Percentiles rank a stretch among this genome's conserved stretches.
These are phyloP conservation scores for Diabrotica undecimpunctata DNA, from an alignment of 1,140 invertebrate species.

Conservation along the genomic window DNA sequence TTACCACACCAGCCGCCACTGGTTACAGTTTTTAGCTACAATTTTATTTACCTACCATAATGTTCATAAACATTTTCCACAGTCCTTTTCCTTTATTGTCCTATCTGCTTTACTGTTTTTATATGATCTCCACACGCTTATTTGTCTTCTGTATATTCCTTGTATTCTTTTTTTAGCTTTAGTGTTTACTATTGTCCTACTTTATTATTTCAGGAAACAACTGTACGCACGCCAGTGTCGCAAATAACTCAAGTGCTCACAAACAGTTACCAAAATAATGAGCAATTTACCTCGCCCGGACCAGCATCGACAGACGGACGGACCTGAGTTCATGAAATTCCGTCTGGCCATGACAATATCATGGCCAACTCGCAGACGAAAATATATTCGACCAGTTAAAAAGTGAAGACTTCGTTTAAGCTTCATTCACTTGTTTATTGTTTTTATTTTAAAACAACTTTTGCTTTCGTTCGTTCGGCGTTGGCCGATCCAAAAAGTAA, in stretches of 20 bases:
- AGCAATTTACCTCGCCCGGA: not conserved
- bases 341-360: slow-evolving; percentile 32
- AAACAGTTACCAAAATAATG: slow-evolving; percentile 19
- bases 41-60: too few relatives aligned
- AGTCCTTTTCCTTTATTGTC: too few relatives aligned
- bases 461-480: slow-evolving; percentile 17
- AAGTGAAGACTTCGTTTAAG: slow-evolving; percentile 24
- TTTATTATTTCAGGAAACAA: too few relatives aligned
- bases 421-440: slow-evolving; percentile 8
- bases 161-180: too few relatives aligned
- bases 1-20: too few relatives aligned
- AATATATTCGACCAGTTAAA: slow-evolving; percentile 28
- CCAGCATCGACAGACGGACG: slow-evolving; percentile 16
- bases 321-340: slow-evolving; percentile 29
- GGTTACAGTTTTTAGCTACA: too few relatives aligned
- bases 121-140: too few relatives aligned
- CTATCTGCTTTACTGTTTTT: too few relatives aligned
- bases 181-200: too few relatives aligned
- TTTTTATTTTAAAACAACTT: slow-evolving; percentile 21
- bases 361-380: slow-evolving; percentile 36
- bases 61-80: too few relatives aligned
- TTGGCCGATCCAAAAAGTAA: not conserved
- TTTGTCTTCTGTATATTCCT: too few relatives aligned
- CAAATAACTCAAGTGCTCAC: not conserved
- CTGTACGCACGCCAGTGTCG: slow-evolving; percentile 5